phyloP scores from a whole-genome alignment of 2,113 vertebrate species.

The Labeo catla region DNA sequence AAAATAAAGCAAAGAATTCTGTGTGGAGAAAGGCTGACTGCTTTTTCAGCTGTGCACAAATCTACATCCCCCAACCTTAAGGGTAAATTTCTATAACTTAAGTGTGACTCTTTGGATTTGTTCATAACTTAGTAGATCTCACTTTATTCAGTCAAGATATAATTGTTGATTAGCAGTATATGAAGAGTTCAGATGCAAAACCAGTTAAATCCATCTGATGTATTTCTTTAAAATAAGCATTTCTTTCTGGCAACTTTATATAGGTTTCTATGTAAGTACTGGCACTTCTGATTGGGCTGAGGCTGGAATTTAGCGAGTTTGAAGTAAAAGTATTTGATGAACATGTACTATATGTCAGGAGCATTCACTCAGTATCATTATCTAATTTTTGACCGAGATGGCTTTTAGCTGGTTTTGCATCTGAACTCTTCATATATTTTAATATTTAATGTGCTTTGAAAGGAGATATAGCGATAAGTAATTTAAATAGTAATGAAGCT shows the following conservation, averaged over 20 bases:
- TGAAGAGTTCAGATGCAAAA: too few species aligned
- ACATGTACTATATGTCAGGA: too few species aligned
- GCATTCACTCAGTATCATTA: too few species aligned
- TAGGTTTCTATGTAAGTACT: too few species aligned
- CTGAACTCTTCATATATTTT: not conserved
- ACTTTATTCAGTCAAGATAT: not conserved
- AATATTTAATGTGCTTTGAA: not conserved
- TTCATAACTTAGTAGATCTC: not conserved
- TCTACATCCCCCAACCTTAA: not conserved
- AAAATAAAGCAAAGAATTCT: not conserved
- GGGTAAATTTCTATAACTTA: not conserved
- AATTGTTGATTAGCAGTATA: not conserved
- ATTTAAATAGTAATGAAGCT: not conserved
- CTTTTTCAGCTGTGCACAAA: not conserved
- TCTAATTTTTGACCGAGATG: too few species aligned
- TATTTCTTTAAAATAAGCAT: too few species aligned
- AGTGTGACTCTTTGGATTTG: not conserved
- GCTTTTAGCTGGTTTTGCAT: too few species aligned
- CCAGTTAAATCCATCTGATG: too few species aligned
- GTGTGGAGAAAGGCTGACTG: constrained; percentile 13
- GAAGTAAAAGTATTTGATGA: too few species aligned
- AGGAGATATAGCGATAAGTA: not conserved
- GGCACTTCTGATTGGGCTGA: too few species aligned
- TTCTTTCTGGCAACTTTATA: too few species aligned
- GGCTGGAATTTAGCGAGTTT: too few species aligned